Conservation (phyloP, 1,140 invertebrate species). For the Macrobrachium rosenbergii region DNA sequence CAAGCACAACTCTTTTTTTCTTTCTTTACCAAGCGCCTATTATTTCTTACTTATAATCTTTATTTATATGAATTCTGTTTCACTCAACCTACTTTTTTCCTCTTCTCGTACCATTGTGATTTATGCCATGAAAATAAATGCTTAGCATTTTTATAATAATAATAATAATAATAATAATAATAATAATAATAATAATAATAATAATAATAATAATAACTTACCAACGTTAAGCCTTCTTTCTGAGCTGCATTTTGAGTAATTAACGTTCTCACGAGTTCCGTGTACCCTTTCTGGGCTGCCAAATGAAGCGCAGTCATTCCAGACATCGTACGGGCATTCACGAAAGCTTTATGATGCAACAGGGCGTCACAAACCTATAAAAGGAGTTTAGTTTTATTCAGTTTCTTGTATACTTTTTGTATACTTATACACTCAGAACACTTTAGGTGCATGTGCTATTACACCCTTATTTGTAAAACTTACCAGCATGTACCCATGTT, state of each 20-base stretch:
- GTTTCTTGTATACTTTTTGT: no score
- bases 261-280: conserved; percentile 87
- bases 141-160: no score
- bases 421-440: no score
- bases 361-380: conserved; percentile 92
- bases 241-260: conserved; percentile 94
- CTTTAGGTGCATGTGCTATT: no score
- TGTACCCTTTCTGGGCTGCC: conserved; percentile 95
- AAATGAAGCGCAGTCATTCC: conserved; percentile 77
- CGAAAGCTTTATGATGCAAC: conserved; percentile 97
- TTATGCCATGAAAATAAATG: background rate
- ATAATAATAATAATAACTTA: conserved; percentile 68
- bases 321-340: conserved; percentile 84
- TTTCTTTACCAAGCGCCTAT: no score
- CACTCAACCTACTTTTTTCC: no score
- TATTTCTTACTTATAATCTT: no score
- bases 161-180: no score
- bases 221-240: conserved; percentile 93
- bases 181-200: no score
- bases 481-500: conserved; percentile 82
- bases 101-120: background rate
- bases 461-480: background rate
- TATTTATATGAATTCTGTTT: no score
- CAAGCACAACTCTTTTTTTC: no score
- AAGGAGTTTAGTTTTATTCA: conserved; percentile 17